These are phyloP conservation scores for Tyrannus savana DNA, from an alignment of 2,113 vertebrate species.

Conservation along the genomic window DNA sequence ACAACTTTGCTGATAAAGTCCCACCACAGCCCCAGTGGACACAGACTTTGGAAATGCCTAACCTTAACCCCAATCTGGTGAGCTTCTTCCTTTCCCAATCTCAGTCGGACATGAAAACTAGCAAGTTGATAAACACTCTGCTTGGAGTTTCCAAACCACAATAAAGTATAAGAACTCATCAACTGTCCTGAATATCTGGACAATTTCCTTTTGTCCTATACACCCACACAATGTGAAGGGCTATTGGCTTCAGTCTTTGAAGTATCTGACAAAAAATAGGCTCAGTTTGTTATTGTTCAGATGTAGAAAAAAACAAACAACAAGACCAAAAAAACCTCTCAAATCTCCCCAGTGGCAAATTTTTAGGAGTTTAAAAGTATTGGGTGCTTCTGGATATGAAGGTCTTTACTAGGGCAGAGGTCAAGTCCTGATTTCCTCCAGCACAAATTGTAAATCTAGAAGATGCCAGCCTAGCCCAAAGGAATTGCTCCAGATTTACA, in stretches of 20 bases:
- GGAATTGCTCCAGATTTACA: not conserved
- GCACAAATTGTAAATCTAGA: not conserved
- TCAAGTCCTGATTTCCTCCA: not conserved
- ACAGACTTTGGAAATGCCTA: not conserved
- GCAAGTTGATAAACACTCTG: conserved; percentile 9
- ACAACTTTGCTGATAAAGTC: conserved; percentile 49
- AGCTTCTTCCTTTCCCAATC: conserved; percentile 63
- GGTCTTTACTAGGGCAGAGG: not conserved
- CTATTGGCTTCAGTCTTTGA: not conserved
- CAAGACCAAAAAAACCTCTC: not conserved
- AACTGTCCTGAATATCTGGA: conserved; percentile 46
- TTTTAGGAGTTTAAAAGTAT: not conserved
- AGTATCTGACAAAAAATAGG: conserved; percentile 7
- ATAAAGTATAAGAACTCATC: not conserved
- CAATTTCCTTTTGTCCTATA: conserved; percentile 5
- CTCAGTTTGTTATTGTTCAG: not conserved
- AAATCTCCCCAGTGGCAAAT: not conserved
- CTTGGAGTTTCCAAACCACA: conserved; percentile 45
- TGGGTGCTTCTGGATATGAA: not conserved
- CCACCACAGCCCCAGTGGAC: not conserved
- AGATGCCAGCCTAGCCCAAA: not conserved
- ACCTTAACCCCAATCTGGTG: conserved; percentile 16
- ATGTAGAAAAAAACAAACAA: not conserved
- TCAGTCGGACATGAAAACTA: conserved; percentile 6
- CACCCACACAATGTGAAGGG: not conserved